A percentile compares a stretch with the other conserved stretches of the same genome.
phyloP scores from a whole-genome alignment of 1,140 invertebrate species.

The Charaxes varanes region DNA sequence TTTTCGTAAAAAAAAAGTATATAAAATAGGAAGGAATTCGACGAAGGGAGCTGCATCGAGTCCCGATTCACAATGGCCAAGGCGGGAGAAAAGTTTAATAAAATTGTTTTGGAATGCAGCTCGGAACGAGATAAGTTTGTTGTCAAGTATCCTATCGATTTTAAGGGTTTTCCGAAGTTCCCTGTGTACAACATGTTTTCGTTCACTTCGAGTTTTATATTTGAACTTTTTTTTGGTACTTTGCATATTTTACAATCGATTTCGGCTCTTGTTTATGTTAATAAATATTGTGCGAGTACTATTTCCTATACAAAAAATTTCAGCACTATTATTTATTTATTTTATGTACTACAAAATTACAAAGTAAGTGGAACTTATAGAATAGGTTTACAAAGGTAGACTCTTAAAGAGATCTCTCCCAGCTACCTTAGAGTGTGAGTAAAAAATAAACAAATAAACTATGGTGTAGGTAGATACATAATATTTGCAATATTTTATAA shows the following conservation, averaged over 20 bases:
- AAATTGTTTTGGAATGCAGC: slow-evolving; percentile 62
- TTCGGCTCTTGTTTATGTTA: too few species aligned
- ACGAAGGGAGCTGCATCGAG: slow-evolving; percentile 51
- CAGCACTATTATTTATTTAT: too few species aligned
- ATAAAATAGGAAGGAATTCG: slow-evolving; percentile 54
- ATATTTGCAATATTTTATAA: too few species aligned
- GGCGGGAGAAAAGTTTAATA: slow-evolving; percentile 57
- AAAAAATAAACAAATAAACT: too few species aligned
- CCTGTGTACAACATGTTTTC: slow-evolving; percentile 10
- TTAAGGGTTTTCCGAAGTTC: slow-evolving; percentile 29
- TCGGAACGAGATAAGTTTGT: slow-evolving; percentile 45
- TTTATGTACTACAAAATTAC: too few species aligned
- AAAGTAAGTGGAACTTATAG: too few species aligned
- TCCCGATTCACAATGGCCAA: slow-evolving; percentile 31
- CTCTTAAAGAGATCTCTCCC: too few species aligned
- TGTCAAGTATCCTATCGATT: slow-evolving; percentile 44
- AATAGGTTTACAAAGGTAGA: too few species aligned
- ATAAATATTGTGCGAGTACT: too few species aligned
- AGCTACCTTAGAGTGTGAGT: too few species aligned
- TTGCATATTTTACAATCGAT: neutral
- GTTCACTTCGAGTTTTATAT: slow-evolving; percentile 2
- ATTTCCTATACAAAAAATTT: too few species aligned
- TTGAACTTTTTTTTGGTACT: neutral
- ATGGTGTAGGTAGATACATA: too few species aligned
- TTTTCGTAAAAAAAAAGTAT: slow-evolving; percentile 50